phyloP scores from a whole-genome alignment of 53 echinoderm and acorn worm genomes.

The Patiria pectinifera region DNA sequence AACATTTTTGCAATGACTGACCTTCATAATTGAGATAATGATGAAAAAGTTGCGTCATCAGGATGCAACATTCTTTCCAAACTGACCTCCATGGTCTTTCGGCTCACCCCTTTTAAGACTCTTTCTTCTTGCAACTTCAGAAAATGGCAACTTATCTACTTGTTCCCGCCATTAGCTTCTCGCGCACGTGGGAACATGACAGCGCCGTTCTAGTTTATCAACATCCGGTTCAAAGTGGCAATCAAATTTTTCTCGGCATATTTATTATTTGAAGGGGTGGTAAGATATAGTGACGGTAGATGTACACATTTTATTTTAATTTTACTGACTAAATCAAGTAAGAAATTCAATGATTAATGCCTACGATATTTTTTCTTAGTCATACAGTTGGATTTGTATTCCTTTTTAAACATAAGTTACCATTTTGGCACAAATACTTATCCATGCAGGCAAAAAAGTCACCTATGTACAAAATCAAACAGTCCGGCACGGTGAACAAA shows the following conservation, averaged over 20 bases:
- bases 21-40: too few species aligned
- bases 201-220: constrained; percentile 8
- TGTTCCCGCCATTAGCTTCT: background rate
- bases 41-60: too few species aligned
- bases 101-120: too few species aligned
- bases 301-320: background rate
- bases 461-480: background rate
- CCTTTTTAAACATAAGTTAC: too few species aligned
- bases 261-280: background rate
- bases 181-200: constrained; percentile 22
- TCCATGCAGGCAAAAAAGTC: background rate
- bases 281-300: background rate
- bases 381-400: background rate
- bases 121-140: background rate
- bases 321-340: background rate
- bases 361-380: background rate
- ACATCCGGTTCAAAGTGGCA: constrained; percentile 48
- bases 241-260: background rate
- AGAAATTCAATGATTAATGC: background rate
- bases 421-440: background rate
- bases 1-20: too few species aligned
- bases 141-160: background rate
- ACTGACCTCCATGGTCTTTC: too few species aligned
- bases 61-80: too few species aligned
- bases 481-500: background rate